Evolutionary conservation across 1,140 invertebrate species (phyloP).

Genomic region (Condylostylus longicornis): DNA sequence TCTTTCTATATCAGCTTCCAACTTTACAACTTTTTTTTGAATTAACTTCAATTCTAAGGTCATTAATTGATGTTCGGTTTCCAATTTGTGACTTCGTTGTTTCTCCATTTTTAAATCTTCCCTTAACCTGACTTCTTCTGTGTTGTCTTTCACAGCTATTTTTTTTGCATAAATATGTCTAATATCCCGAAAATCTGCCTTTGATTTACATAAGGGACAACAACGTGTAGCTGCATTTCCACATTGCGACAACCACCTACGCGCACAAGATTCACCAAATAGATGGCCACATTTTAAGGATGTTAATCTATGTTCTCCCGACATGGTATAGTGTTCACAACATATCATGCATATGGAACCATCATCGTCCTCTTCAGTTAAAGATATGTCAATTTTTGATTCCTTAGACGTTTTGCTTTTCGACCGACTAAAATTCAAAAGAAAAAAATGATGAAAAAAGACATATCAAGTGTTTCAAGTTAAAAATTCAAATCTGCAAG

Average conservation of each 20-base stretch:
- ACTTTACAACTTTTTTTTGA: conserved; percentile 8
- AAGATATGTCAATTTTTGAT: too few species aligned
- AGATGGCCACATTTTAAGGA: conserved; percentile 80
- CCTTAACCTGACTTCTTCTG: conserved; percentile 42
- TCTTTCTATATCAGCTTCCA: conserved; percentile 16
- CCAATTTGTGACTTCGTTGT: conserved; percentile 28
- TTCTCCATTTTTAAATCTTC: conserved; percentile 37
- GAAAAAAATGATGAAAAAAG: too few species aligned
- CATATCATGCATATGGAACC: conserved; percentile 73
- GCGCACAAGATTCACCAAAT: conserved; percentile 72
- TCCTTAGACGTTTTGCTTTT: too few species aligned
- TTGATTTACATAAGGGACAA: conserved; percentile 80
- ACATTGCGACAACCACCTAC: conserved; percentile 52
- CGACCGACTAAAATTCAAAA: too few species aligned
- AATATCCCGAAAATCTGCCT: conserved; percentile 57
- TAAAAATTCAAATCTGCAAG: too few species aligned
- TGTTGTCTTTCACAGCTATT: conserved; percentile 46
- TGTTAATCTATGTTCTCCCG: conserved; percentile 67
- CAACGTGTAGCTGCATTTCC: conserved; percentile 32
- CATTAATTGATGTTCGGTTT: conserved; percentile 37
- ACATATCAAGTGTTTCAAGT: too few species aligned
- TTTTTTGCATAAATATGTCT: conserved; percentile 53
- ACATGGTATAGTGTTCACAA: conserved; percentile 69
- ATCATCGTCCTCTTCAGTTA: conserved; percentile 40
- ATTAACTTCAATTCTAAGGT: conserved; percentile 39